Evolutionary conservation across 2,888 invertebrate species (phyloP).

Genomic region (Charanyca ferruginea): DNA sequence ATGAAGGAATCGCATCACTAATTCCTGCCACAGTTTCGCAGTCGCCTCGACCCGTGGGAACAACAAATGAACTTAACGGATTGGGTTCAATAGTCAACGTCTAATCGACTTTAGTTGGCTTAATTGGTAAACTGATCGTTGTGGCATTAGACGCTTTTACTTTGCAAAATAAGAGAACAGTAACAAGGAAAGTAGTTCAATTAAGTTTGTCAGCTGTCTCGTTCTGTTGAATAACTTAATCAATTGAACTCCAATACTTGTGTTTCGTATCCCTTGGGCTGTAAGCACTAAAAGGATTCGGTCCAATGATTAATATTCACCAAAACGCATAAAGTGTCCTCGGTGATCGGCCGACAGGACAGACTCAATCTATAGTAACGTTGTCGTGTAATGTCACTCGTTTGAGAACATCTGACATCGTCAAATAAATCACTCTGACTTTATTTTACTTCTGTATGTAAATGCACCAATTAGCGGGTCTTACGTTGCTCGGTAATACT

Average conservation of each 20-base stretch:
- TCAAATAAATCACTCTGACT: constrained; percentile 85
- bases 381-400: constrained; percentile 68
- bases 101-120: constrained; percentile 73
- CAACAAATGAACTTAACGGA: constrained; percentile 70
- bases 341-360: constrained; percentile 30
- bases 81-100: constrained; percentile 70
- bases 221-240: constrained; percentile 10
- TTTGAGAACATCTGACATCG: constrained; percentile 76
- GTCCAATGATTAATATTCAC: constrained; percentile 56
- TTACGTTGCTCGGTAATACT: constrained; percentile 86
- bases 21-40: constrained; percentile 52
- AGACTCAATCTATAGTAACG: constrained; percentile 56
- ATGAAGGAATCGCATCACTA: constrained; percentile 49
- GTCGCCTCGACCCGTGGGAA: constrained; percentile 68
- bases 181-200: background rate
- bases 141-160: constrained; percentile 43
- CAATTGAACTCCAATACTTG: constrained; percentile 10
- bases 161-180: constrained; percentile 10
- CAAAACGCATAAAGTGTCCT: constrained; percentile 59
- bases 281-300: constrained; percentile 52
- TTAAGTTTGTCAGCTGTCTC: constrained; percentile 5
- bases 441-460: constrained; percentile 88
- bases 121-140: constrained; percentile 76
- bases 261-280: constrained; percentile 23
- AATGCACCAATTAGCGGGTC: constrained; percentile 89